phyloP scores from a whole-genome alignment of 2,888 invertebrate species.

The Eilema caniola region DNA sequence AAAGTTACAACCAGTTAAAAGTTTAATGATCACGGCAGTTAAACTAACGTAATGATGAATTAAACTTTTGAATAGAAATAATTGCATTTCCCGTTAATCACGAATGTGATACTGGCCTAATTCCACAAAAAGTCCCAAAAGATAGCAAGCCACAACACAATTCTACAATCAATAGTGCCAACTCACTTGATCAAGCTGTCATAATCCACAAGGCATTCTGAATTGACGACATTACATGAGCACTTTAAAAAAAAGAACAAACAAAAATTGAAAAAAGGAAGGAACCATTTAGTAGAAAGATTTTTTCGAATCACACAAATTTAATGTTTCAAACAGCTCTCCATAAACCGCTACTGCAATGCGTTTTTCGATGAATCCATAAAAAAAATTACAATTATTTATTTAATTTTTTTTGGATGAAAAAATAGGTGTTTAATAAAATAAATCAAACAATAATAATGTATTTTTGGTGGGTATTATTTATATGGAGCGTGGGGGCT shows the following conservation, averaged over 20 bases:
- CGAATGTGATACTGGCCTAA: slow-evolving; percentile 6
- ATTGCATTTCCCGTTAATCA: neutral
- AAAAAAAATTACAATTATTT: slow-evolving; percentile 9
- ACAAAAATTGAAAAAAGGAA: slow-evolving; percentile 37
- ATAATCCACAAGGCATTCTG: slow-evolving; percentile 61
- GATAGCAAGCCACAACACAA: slow-evolving; percentile 14
- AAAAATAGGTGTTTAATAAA: slow-evolving; percentile 18
- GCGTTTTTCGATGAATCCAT: slow-evolving; percentile 37
- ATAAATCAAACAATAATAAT: slow-evolving; percentile 37
- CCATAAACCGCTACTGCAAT: slow-evolving; percentile 40
- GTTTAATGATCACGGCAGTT: neutral
- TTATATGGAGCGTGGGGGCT: slow-evolving; percentile 39
- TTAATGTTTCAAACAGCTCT: slow-evolving; percentile 46
- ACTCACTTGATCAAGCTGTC: slow-evolving; percentile 60
- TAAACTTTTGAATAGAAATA: neutral
- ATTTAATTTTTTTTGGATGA: neutral
- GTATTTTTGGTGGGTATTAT: slow-evolving; percentile 47
- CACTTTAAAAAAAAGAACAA: slow-evolving; percentile 41
- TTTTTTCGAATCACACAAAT: slow-evolving; percentile 44
- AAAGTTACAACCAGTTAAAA: too few species aligned
- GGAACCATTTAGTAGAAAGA: slow-evolving; percentile 44
- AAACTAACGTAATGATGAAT: neutral
- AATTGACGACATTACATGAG: slow-evolving; percentile 52
- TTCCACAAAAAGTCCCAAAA: slow-evolving; percentile 13
- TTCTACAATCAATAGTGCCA: slow-evolving; percentile 55